phyloP scores from a whole-genome alignment of 2,888 invertebrate species.

The Hirtodrosophila duncani region DNA sequence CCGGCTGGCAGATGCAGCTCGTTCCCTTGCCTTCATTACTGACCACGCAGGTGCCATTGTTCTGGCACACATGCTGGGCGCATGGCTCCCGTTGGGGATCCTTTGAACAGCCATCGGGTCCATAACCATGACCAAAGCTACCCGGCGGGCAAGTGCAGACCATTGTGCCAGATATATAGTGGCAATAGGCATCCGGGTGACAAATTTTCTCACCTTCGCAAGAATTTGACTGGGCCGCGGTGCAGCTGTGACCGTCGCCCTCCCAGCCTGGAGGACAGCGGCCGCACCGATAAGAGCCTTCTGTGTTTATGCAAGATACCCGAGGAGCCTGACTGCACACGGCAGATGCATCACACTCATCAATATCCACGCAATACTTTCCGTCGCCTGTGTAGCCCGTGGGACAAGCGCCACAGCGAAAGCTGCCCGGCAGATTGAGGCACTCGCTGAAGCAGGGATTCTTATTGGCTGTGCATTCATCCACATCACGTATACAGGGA shows the following conservation, averaged over 20 bases:
- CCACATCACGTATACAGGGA: conserved; percentile 89
- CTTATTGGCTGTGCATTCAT: conserved; percentile 87
- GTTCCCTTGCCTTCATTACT: conserved; percentile 53
- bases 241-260: conserved; percentile 89
- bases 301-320: conserved; percentile 92
- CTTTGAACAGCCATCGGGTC: conserved; percentile 85
- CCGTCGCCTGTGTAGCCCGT: conserved; percentile 93
- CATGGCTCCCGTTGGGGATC: conserved; percentile 78
- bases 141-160: conserved; percentile 89
- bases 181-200: conserved; percentile 89
- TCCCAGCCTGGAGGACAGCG: conserved; percentile 91
- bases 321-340: conserved; percentile 87
- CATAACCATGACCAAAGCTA: conserved; percentile 89
- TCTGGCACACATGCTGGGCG: conserved; percentile 81
- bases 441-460: conserved; percentile 91
- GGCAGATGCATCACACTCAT: conserved; percentile 91
- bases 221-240: conserved; percentile 49
- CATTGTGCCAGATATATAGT: conserved; percentile 82
- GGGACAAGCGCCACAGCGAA: conserved; percentile 92
- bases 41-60: conserved; percentile 78
- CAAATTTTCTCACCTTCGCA: conserved; percentile 81
- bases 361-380: conserved; percentile 89
- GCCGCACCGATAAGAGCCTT: conserved; percentile 92
- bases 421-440: conserved; percentile 93
- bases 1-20: conserved; percentile 71